A percentile compares a stretch with the other conserved stretches of the same genome.
Conservation (phyloP, 2,113 vertebrate species). For the Mus pahari region DNA sequence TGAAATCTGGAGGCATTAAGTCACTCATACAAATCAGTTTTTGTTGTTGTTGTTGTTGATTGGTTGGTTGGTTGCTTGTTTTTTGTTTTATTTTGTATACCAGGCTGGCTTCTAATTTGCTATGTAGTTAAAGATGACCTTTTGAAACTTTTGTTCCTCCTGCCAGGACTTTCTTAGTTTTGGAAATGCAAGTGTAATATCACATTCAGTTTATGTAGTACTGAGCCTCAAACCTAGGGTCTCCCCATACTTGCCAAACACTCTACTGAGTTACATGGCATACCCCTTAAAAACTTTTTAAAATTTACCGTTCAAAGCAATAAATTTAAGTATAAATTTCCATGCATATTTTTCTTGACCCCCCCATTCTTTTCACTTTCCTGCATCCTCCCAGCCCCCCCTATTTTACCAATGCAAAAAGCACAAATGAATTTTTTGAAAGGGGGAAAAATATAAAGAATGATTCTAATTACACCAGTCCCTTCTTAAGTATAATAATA, state of each 20-base stretch:
- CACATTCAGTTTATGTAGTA: background rate
- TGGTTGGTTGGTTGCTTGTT: background rate
- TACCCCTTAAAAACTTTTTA: background rate
- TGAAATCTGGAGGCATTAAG: background rate
- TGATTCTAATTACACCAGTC: background rate
- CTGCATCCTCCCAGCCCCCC: too few species aligned
- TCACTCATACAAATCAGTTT: background rate
- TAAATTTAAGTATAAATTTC: background rate
- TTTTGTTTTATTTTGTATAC: background rate
- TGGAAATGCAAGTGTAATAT: background rate
- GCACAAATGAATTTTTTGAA: background rate
- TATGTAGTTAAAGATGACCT: background rate
- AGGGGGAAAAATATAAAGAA: constrained; percentile 10
- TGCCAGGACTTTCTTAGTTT: background rate
- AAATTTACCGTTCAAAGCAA: background rate
- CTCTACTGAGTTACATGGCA: background rate
- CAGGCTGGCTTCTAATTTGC: background rate
- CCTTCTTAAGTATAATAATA: background rate
- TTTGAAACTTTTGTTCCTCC: background rate
- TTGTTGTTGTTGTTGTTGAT: background rate
- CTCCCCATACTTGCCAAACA: background rate
- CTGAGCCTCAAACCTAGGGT: background rate
- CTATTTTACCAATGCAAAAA: constrained; percentile 1
- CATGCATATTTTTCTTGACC: background rate
- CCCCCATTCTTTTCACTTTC: background rate